Conservation (phyloP, 1,140 invertebrate genomes). For the Panagrolaimus sp. region DNA sequence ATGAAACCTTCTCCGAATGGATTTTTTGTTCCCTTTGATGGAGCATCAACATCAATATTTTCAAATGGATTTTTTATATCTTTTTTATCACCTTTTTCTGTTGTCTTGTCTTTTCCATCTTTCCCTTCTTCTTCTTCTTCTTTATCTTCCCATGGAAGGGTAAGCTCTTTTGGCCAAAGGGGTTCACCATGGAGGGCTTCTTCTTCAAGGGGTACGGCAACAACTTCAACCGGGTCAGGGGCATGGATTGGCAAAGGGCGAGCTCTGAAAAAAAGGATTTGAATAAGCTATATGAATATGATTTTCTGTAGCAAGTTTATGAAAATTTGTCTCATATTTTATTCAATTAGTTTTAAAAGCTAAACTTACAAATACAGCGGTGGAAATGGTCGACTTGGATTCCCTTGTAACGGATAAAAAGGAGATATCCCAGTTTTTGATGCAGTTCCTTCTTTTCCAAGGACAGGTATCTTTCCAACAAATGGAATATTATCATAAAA, state of each 20-base stretch:
- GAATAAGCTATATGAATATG: no score
- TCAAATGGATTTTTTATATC: neutral
- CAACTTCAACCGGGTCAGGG: slow-evolving; percentile 43
- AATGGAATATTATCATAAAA: slow-evolving; percentile 41
- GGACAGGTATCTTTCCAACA: slow-evolving; percentile 36
- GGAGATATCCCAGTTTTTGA: slow-evolving; percentile 31
- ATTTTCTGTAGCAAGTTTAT: no score
- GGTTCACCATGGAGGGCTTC: slow-evolving; percentile 41
- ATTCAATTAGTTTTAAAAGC: no score
- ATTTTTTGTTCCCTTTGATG: no score
- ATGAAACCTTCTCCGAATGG: no score
- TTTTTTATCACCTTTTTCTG: neutral
- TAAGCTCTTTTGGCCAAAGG: slow-evolving; percentile 31
- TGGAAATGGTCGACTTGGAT: slow-evolving; percentile 36
- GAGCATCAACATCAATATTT: neutral
- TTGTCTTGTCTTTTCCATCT: neutral
- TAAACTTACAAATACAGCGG: slow-evolving; percentile 30
- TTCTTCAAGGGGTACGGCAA: slow-evolving; percentile 40
- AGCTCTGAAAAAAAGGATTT: slow-evolving; percentile 30
- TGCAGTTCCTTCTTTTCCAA: slow-evolving; percentile 38
- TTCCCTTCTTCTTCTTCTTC: neutral
- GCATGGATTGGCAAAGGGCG: slow-evolving; percentile 36
- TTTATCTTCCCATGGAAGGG: neutral
- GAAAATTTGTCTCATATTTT: no score
- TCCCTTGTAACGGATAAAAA: slow-evolving; percentile 34